Percentiles rank a stretch among this genome's conserved stretches.
Conservation (phyloP, 2,888 invertebrate species). For the Lottia scabra region DNA sequence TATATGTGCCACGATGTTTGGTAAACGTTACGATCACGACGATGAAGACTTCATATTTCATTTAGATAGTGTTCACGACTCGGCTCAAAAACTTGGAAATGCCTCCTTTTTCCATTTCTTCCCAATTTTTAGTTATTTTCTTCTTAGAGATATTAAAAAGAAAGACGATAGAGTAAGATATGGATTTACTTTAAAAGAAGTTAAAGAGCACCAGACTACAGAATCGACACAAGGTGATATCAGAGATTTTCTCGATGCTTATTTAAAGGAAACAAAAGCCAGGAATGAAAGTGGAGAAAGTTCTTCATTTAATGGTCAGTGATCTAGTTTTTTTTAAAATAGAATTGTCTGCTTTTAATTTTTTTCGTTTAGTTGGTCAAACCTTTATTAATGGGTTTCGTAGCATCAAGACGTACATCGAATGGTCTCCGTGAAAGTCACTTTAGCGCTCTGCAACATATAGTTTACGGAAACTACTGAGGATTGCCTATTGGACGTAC, state of each 20-base stretch:
- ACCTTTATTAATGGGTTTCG: too few species aligned
- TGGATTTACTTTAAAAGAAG: neutral
- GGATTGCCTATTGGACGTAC: too few species aligned
- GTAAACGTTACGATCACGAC: slow-evolving; percentile 10
- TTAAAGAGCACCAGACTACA: neutral
- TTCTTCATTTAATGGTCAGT: slow-evolving; percentile 2
- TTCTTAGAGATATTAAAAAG: neutral
- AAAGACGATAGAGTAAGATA: neutral
- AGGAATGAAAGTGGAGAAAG: neutral
- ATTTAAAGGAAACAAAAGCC: slow-evolving; percentile 18
- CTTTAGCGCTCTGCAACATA: too few species aligned
- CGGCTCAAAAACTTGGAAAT: neutral
- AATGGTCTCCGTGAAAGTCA: too few species aligned
- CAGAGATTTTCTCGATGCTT: slow-evolving; percentile 29
- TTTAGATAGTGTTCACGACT: neutral
- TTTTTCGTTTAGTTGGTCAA: too few species aligned
- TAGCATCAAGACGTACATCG: too few species aligned
- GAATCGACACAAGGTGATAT: neutral
- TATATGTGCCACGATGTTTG: slow-evolving; percentile 14
- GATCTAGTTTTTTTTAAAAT: neutral
- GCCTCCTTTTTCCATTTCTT: slow-evolving; percentile 6
- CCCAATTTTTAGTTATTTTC: neutral
- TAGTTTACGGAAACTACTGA: too few species aligned
- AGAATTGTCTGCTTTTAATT: neutral
- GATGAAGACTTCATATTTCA: slow-evolving; percentile 9